A percentile compares a stretch with the other conserved stretches of the same genome.
Conservation (phyloP, 2,888 invertebrate species). For the Dorcus parallelipipedus region DNA sequence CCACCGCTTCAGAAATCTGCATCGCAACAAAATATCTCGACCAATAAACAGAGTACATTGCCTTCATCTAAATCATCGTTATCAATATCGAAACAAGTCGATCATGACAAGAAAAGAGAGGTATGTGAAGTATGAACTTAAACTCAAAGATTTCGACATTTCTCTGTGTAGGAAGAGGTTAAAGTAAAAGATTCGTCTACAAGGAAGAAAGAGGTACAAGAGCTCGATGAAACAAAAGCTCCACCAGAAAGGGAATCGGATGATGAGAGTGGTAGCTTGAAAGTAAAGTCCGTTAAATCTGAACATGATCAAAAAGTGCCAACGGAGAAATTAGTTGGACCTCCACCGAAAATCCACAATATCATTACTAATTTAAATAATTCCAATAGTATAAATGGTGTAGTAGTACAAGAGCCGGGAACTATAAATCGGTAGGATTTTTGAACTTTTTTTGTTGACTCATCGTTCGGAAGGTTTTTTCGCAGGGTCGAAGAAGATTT, state of each 20-base stretch:
- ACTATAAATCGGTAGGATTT: constrained; percentile 27
- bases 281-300: not conserved
- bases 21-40: constrained; percentile 47
- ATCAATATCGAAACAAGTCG: constrained; percentile 36
- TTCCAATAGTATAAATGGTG: constrained; percentile 18
- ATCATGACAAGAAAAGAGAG: not conserved
- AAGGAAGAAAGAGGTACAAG: too few species aligned
- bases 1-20: constrained; percentile 44
- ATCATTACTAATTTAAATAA: constrained; percentile 4
- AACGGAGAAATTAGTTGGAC: not conserved
- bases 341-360: constrained; percentile 7
- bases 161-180: not conserved
- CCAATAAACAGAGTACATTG: constrained; percentile 38
- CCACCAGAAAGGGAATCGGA: not conserved
- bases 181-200: constrained; percentile 2
- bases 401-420: constrained; percentile 19
- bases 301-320: not conserved
- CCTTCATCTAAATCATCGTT: constrained; percentile 46
- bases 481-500: constrained; percentile 50
- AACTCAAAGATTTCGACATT: too few species aligned
- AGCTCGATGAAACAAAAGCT: not conserved
- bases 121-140: not conserved
- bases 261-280: not conserved
- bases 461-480: not conserved
- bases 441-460: not conserved